A percentile compares a stretch with the other conserved stretches of the same genome.
Conservation (phyloP, 2,888 invertebrate genomes). For the Drosophila infuscata region DNA sequence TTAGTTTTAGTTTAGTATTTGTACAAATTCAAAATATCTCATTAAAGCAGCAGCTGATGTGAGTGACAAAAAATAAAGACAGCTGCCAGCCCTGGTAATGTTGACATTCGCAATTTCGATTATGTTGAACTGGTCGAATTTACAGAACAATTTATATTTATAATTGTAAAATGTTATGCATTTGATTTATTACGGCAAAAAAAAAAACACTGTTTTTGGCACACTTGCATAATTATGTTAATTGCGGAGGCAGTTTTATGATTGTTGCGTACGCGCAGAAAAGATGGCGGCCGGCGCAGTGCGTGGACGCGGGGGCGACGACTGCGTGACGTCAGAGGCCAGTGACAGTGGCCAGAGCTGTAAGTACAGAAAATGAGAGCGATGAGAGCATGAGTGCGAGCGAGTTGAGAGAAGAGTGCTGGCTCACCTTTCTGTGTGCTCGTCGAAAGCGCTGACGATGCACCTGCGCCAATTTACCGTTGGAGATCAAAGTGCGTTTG, state of each 20-base stretch:
- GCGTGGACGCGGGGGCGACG: conserved; percentile 54
- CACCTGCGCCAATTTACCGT: conserved; percentile 61
- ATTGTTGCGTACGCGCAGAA: conserved; percentile 24
- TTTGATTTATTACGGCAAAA: conserved; percentile 4
- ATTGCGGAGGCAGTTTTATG: conserved; percentile 12
- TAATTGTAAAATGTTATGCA: conserved; percentile 6
- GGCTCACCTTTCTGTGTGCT: conserved; percentile 51
- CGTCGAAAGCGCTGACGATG: conserved; percentile 71
- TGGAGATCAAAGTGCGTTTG: conserved; percentile 55
- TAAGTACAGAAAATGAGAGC: background rate
- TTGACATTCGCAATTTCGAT: background rate
- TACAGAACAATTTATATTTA: background rate
- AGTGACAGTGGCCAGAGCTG: conserved; percentile 64
- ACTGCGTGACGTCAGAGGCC: conserved; percentile 24
- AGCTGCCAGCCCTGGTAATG: background rate
- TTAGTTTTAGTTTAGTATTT: background rate
- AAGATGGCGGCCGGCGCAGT: conserved; percentile 74
- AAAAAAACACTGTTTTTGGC: conserved; percentile 63
- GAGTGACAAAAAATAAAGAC: background rate
- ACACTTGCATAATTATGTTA: conserved; percentile 41
- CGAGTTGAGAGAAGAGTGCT: background rate
- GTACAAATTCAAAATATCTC: background rate
- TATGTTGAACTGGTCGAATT: background rate
- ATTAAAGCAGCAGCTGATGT: background rate
- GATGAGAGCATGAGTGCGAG: background rate